phyloP scores from a whole-genome alignment of 2,113 vertebrate species.

The Rissa tridactyla region DNA sequence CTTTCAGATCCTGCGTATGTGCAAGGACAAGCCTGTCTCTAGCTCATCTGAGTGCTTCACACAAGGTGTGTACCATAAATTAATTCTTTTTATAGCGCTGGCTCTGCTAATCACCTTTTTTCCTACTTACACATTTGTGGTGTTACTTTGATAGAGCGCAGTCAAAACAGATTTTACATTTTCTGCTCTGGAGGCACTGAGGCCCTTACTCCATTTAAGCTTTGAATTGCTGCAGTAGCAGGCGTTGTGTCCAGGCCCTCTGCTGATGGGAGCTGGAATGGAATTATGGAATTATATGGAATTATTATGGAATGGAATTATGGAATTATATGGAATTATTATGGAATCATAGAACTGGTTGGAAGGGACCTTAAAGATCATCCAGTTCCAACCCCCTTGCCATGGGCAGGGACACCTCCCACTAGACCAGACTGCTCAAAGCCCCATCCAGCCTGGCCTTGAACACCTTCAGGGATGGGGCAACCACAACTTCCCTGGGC shows the following conservation, averaged over 20 bases:
- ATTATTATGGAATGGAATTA: too few relatives aligned
- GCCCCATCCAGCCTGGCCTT: neutral
- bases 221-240: neutral
- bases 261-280: too few relatives aligned
- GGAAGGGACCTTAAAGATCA: neutral
- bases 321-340: neutral
- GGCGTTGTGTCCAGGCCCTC: neutral
- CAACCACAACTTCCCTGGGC: neutral
- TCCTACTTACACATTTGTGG: too few relatives aligned
- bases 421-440: neutral
- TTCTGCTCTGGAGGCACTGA: neutral
- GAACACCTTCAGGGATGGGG: neutral
- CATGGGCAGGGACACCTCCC: neutral
- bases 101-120: neutral
- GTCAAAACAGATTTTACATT: neutral
- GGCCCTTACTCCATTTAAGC: neutral
- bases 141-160: neutral
- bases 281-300: too few relatives aligned
- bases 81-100: neutral
- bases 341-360: neutral
- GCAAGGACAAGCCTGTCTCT: neutral
- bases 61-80: neutral
- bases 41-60: neutral
- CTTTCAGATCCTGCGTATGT: neutral
- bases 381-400: neutral